Base-by-base conservation (phyloP, 2,888 invertebrate species). In the Leptogaster cylindrica region DNA sequence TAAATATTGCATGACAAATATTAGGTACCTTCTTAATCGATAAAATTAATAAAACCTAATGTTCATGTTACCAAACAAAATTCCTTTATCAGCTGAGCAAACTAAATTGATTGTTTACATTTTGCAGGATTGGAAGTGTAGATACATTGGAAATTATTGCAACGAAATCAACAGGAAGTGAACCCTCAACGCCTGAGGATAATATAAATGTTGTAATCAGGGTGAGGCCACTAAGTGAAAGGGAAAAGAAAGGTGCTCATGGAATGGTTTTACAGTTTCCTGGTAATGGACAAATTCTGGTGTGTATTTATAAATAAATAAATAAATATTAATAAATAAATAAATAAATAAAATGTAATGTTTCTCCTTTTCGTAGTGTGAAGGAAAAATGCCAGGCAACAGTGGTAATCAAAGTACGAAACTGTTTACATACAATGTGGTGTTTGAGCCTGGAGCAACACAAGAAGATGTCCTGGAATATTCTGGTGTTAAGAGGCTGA, bases 391-490 rank as follows among this genome's bases (percentile, higher is more conserved):
- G 7, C 79, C 79, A 39, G 81, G 84, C 73, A 73, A 84, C 75
- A 84, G 76, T 74, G 82, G 85, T 72, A 87, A 85, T 1, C 88
- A 88, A 76, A 92, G 90, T 78, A 85, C 91, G 0, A 92, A 93
- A 77, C 84, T 92, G n/a, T 97, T 95, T 81, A 93, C 95, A 0
- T 97, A 94, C 80, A 96, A 96, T 77, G 95, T 95, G 14, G 93
- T 95, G 46, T 96, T 97, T 78, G 95, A 96, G 75, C 93, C 94
- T 0, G 92, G 92, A 6, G 93, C 96, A 0, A 90, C 90, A 0
- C 89, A 89, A 74, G 78, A 78, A 1, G 96, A 96, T 76, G 87
- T 97, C 48, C 83, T 97, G 68, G 92, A 95, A 77, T 93, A 91
- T 82, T 95, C 92, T 0, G 96, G 96, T 1, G 88, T 96, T 70